Base-by-base conservation (phyloP, 2,113 vertebrate species). In the Semnornis frantzii region DNA sequence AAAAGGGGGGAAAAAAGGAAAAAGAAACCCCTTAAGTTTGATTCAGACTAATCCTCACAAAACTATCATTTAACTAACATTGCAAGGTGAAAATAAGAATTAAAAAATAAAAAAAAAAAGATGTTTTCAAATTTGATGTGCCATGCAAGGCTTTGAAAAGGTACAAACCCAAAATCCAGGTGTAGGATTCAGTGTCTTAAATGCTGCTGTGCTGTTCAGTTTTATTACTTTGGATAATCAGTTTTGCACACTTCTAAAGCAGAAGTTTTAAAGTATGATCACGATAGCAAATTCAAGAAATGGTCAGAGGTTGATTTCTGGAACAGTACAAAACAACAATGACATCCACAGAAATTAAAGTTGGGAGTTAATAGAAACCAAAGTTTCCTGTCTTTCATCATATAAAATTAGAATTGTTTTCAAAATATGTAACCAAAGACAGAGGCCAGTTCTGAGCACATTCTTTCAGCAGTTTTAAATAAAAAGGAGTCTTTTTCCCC, bases 61-160 rank as follows among this genome's bases (percentile, higher is more conserved):
- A 94, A 89, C 60, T 81, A 46, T 94, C 78, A 89, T 92, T 96
- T 97, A 97, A 90, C 76, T 93, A 92, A 9, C 7, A 30, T 30
- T 86, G 23, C 42, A 84, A 64, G 23, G 57, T 87, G 5, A 74
- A 5, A 79, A 80, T 44, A 74, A 12, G 27, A 71, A 63, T 12
- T 46, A 55, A 37, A 27, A 27, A 18, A 17, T 7, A 21, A 59
- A 63, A 27, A n/a, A 20, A 3, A 57, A 52, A 5, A 68, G 10
- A 5, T 68, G 2, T 7, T 82, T 95, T 88, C 30, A 65, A 65
- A 72, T 90, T 81, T 54, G 60, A 14, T 34, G 27, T 37, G 21
- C 31, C 9, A 46, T 62, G 18, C 27, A 54, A 82, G 92, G 16
- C 65, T 83, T 94, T 77, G 71, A 37, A 48, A 80, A 87, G 2